Percentiles rank a stretch among this genome's conserved stretches.
Conservation (phyloP, 2,888 invertebrate species). For the Carterocephalus palaemon region DNA sequence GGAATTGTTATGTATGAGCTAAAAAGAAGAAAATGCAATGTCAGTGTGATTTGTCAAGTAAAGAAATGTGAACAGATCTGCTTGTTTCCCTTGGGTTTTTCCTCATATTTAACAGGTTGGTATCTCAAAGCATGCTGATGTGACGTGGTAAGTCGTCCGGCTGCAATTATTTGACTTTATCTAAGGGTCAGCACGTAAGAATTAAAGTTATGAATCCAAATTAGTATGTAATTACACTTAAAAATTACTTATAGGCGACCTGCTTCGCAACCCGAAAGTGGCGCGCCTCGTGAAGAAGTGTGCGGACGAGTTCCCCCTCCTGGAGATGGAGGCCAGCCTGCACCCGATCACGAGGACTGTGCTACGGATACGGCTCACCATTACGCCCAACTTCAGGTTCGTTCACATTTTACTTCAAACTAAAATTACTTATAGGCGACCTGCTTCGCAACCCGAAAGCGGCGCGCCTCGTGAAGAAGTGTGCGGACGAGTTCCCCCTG, state of each 20-base stretch:
- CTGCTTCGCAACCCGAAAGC: conserved; percentile 87
- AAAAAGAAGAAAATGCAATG: too few relatives aligned
- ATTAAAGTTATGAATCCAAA: too few relatives aligned
- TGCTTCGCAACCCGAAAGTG: conserved; percentile 87
- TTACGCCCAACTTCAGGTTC: conserved; percentile 84
- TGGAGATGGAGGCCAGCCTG: conserved; percentile 89
- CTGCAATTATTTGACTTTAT: neutral
- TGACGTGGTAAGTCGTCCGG: too few relatives aligned
- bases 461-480: conserved; percentile 87
- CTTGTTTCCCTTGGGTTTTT: too few relatives aligned
- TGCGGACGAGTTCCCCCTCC: conserved; percentile 89
- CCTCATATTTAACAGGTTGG: too few relatives aligned
- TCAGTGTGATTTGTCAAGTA: too few relatives aligned
- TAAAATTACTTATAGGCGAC: conserved; percentile 67
- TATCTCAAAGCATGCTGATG: too few relatives aligned
- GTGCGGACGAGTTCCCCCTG: conserved; percentile 90
- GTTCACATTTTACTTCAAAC: conserved; percentile 30
- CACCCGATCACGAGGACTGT: conserved; percentile 98
- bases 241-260: conserved; percentile 67
- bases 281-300: conserved; percentile 89
- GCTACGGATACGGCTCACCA: conserved; percentile 87
- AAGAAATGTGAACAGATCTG: too few relatives aligned
- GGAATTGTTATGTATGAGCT: too few relatives aligned
- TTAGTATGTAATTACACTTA: too few relatives aligned
- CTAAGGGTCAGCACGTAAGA: too few relatives aligned